phyloP scores from a whole-genome alignment of 2,888 invertebrate genomes.

The Conomelus anceps region DNA sequence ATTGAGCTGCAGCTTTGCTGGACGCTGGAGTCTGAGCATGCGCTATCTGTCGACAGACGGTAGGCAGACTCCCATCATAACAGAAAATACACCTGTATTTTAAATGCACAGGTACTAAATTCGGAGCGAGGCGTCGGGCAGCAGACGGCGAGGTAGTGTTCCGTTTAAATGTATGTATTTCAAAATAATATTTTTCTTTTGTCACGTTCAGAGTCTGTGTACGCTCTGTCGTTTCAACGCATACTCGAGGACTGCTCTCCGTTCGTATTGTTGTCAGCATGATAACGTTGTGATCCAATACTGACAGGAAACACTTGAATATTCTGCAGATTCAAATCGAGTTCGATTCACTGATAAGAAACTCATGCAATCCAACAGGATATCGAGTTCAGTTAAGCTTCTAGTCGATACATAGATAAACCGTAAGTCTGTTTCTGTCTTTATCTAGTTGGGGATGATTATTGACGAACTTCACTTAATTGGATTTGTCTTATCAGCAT shows the following conservation, averaged over 20 bases:
- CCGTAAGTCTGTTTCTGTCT: neutral
- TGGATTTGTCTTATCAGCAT: neutral
- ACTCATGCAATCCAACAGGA: neutral
- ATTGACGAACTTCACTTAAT: neutral
- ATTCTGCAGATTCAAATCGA: neutral
- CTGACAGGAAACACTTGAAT: neutral
- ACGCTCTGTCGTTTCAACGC: neutral
- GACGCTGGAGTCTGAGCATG: neutral
- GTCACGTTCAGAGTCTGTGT: neutral
- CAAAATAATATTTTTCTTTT: neutral
- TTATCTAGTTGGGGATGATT: neutral
- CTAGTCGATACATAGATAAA: neutral
- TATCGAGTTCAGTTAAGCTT: neutral
- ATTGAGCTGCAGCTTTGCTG: neutral
- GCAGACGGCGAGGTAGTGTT: neutral
- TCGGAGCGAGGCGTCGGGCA: too few relatives aligned
- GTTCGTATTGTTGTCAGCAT: neutral
- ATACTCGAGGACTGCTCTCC: neutral
- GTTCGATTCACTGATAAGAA: neutral
- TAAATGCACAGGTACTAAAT: neutral
- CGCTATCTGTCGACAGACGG: neutral
- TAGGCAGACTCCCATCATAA: neutral
- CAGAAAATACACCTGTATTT: neutral
- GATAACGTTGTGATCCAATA: neutral
- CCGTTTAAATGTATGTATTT: too few relatives aligned